phyloP scores from a whole-genome alignment of 1,140 invertebrate genomes.

The Cyclina sinensis region DNA sequence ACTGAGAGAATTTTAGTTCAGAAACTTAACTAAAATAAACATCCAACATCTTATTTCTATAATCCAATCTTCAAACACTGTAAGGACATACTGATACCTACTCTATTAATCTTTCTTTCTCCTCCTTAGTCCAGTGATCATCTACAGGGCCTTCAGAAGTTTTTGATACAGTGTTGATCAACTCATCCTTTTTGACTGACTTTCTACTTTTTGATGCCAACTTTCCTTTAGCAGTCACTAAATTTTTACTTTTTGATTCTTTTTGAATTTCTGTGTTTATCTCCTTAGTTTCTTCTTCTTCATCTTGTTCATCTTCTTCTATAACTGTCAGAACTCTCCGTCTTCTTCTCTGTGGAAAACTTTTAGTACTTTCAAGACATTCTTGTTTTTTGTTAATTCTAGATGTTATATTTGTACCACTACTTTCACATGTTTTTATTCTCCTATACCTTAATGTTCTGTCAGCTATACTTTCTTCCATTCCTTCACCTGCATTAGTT shows the following conservation, averaged over 20 bases:
- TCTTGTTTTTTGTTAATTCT: background rate
- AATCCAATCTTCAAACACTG: too few species aligned
- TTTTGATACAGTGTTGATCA: background rate
- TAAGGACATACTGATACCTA: slow-evolving; percentile 9
- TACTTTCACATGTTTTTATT: background rate
- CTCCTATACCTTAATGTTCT: background rate
- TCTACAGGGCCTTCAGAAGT: background rate
- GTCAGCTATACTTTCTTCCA: background rate
- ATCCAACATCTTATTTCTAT: too few species aligned
- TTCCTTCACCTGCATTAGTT: background rate
- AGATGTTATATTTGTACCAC: background rate
- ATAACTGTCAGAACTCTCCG: background rate
- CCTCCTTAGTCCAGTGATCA: slow-evolving; percentile 31
- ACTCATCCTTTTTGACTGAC: background rate
- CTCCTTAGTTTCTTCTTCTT: background rate
- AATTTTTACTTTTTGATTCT: background rate
- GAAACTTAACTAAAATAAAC: too few species aligned
- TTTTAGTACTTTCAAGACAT: too few species aligned
- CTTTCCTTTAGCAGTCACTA: too few species aligned
- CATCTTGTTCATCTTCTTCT: background rate
- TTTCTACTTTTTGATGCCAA: background rate
- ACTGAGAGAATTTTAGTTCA: too few species aligned
- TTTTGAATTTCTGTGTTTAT: background rate
- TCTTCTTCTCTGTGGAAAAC: background rate
- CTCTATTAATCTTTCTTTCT: slow-evolving; percentile 39